phyloP scores from a whole-genome alignment of 2,797 vertebrate genomes.

The Orientallactaga sibirica region DNA sequence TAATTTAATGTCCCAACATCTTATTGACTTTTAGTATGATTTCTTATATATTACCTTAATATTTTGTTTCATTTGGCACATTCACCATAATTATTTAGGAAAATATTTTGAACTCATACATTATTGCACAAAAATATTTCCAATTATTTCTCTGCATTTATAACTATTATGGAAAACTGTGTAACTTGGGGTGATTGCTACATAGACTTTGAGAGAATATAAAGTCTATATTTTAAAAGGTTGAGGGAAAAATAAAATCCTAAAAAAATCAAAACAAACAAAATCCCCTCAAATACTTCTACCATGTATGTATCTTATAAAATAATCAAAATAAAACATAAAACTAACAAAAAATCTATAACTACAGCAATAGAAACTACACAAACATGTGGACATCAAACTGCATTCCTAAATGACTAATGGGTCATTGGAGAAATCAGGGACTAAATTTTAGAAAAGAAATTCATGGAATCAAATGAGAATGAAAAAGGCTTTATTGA shows the following conservation, averaged over 20 bases:
- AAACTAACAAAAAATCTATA: not conserved
- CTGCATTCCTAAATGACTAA: too few relatives aligned
- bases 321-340: not conserved
- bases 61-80: not conserved
- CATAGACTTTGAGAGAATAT: slow-evolving; percentile 61
- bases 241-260: too few relatives aligned
- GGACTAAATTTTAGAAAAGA: not conserved
- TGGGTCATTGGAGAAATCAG: not conserved
- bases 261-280: too few relatives aligned
- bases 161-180: slow-evolving; percentile 24
- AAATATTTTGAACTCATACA: not conserved
- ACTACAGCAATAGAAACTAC: not conserved
- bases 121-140: slow-evolving; percentile 49
- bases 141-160: slow-evolving; percentile 44
- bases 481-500: not conserved
- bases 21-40: not conserved
- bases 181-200: not conserved
- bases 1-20: not conserved
- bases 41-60: not conserved
- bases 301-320: not conserved
- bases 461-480: not conserved
- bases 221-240: slow-evolving; percentile 38
- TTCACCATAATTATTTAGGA: not conserved
- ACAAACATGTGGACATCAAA: not conserved
- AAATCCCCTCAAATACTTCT: not conserved